Base-by-base conservation (phyloP, 2,888 invertebrate genomes). In the Drosophila flavopinicola region DNA sequence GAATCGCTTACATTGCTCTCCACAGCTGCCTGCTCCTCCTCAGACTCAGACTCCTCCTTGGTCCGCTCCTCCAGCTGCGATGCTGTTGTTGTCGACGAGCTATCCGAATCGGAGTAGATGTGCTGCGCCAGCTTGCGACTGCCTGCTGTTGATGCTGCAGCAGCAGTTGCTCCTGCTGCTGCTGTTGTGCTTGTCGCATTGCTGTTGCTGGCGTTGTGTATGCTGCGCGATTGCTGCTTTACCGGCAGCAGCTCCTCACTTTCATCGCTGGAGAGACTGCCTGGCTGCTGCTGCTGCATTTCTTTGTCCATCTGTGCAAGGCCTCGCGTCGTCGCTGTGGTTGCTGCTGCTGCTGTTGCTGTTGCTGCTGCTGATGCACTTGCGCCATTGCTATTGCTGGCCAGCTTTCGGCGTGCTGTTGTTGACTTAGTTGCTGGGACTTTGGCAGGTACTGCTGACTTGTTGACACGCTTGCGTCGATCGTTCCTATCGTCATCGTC, bases 61-160 rank as follows among this genome's bases (percentile, higher is more conserved):
- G 33, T 73, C 20, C 29, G 65, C 11, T 27, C 44, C 1, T 64
- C 65, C 5, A 54, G 58, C 6, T 75, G 75, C 1, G 54, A 63
- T 11, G 29, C 44, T 17, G 61, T 29, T 2, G 80, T 56, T 5
- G 78, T 73, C 1, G 83, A 69, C 6, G 88, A 88, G 71, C 91
- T 92, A 57, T 92, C 92, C 75, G 95, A 95, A 78, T 97, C 96
- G 0, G 97, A 96, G 91, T 97, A 97, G 78, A 97, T 96, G 65
- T 95, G 94, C 15, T 95, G 94, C n/a, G 93, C 93, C 68, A 92
- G 91, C 73, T 93, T 93, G 44, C 87, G 86, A 45, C 60, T 78
- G 23, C 48, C 11, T 6, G 29, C 49, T 13, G 27, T n/a, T 30
- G 7, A 17, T 52, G 47, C 13, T 27, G 27, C 6, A 20, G 53